A percentile compares a stretch with the other conserved stretches of the same genome.
phyloP scores from a whole-genome alignment of 2,113 vertebrate genomes.

The Eleginops maclovinus region DNA sequence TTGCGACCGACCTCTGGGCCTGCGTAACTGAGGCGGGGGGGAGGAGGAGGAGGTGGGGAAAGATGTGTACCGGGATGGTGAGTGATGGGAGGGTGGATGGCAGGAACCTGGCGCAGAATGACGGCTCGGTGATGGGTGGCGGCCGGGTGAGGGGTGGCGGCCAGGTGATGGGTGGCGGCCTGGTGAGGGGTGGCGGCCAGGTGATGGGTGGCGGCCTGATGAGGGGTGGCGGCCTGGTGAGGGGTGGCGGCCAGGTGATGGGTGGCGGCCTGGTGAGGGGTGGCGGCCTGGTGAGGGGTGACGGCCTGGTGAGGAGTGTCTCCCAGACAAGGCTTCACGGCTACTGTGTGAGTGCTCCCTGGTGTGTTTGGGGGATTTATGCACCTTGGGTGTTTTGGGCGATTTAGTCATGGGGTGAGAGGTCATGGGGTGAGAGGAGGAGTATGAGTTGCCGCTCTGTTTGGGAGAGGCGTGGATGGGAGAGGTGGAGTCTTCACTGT shows the following conservation, averaged over 20 bases:
- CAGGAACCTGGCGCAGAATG: not conserved
- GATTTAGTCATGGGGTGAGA: conserved; percentile 64
- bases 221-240: conserved; percentile 38
- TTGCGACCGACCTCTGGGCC: conserved; percentile 62
- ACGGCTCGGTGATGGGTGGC: conserved; percentile 48
- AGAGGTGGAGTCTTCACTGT: conserved; percentile 61
- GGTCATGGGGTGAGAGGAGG: conserved; percentile 49
- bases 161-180: conserved; percentile 58
- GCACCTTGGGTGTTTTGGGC: conserved; percentile 58
- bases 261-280: conserved; percentile 62
- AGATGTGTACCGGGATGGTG: conserved; percentile 41
- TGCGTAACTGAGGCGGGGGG: conserved; percentile 59
- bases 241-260: conserved; percentile 58
- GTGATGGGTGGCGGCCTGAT: conserved; percentile 60
- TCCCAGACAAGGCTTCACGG: conserved; percentile 40
- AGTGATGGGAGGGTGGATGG: conserved; percentile 37
- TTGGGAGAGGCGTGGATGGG: conserved; percentile 27
- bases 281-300: conserved; percentile 45
- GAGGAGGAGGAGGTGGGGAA: conserved; percentile 35
- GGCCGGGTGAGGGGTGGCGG: conserved; percentile 35
- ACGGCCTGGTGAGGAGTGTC: conserved; percentile 57
- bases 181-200: conserved; percentile 35
- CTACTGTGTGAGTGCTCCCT: conserved; percentile 21
- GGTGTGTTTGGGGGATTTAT: conserved; percentile 47
- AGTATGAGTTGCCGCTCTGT: conserved; percentile 43